Conservation (phyloP, 2,113 vertebrate species). For the Sceloporus tristichus region DNA sequence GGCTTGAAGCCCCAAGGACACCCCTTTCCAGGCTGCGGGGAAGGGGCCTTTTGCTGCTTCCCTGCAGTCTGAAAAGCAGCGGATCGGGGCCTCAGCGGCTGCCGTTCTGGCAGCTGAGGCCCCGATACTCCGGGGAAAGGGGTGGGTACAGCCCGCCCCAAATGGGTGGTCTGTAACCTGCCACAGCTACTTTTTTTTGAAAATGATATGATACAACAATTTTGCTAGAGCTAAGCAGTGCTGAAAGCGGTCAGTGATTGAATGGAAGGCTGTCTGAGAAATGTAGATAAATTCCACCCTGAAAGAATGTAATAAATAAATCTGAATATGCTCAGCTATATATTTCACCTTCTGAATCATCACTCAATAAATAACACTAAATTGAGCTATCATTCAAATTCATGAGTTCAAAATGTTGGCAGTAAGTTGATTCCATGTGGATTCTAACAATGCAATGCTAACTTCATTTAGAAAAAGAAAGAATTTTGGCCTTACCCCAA, state of each 20-base stretch:
- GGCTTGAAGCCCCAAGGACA: no score
- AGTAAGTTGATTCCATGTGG: not conserved
- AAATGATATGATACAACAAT: not conserved
- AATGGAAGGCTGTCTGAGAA: not conserved
- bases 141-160: no score
- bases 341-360: not conserved
- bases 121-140: no score
- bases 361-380: not conserved
- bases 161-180: no score
- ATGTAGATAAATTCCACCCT: not conserved
- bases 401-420: not conserved
- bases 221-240: not conserved
- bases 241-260: no score
- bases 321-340: not conserved
- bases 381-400: not conserved
- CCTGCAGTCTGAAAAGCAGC: no score
- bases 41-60: no score
- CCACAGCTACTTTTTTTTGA: no score
- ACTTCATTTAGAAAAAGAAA: not conserved
- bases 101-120: no score
- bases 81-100: no score
- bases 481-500: not conserved
- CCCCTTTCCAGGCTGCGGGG: no score
- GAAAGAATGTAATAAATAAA: not conserved
- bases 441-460: not conserved